These are phyloP conservation scores for Zootoca vivipara DNA, from an alignment of 2,113 vertebrate genomes.

Conservation along the genomic window DNA sequence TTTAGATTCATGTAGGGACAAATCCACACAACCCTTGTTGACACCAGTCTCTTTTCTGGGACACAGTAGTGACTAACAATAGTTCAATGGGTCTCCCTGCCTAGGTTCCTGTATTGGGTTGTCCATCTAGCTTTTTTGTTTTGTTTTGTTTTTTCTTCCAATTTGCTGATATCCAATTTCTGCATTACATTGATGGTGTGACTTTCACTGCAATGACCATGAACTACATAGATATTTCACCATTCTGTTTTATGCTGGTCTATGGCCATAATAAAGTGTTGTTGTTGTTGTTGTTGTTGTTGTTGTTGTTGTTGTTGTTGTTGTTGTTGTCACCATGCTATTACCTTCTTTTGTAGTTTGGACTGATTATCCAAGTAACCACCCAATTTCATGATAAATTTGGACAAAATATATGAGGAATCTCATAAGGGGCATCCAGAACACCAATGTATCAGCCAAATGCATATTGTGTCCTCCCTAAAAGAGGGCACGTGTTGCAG, in stretches of 20 bases:
- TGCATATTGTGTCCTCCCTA: too few species aligned
- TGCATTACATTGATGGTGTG: neutral
- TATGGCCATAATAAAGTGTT: too few species aligned
- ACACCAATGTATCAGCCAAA: too few species aligned
- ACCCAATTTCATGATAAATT: neutral
- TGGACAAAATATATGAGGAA: too few species aligned
- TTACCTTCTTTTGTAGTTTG: neutral
- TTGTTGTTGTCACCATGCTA: too few species aligned
- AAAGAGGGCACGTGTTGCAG: too few species aligned
- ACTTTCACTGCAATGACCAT: neutral
- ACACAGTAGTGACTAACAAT: neutral
- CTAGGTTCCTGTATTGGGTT: neutral
- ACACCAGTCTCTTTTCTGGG: neutral
- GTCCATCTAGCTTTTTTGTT: neutral
- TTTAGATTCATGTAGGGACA: neutral
- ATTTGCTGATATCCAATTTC: too few species aligned
- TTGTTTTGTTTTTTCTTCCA: too few species aligned
- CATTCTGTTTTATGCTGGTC: neutral
- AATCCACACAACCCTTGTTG: neutral
- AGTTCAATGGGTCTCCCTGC: neutral
- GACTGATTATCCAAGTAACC: neutral
- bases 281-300: too few species aligned
- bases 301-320: too few species aligned
- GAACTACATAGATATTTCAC: neutral
- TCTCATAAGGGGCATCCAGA: neutral